These are phyloP conservation scores for Liparis tanakae DNA, from an alignment of 2,797 vertebrate species.

Conservation along the genomic window DNA sequence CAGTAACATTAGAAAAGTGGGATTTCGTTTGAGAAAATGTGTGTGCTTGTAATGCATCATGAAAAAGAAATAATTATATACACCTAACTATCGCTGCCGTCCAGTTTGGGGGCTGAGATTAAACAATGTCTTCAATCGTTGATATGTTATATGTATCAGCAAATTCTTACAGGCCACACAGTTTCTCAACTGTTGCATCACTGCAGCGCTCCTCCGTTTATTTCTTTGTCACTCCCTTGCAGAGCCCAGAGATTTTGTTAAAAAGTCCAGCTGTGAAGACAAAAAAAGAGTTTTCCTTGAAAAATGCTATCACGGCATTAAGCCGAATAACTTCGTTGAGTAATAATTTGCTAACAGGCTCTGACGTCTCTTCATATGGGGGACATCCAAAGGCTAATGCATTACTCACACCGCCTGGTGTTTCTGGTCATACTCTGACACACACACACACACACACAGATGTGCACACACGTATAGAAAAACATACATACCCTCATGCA, in stretches of 20 bases:
- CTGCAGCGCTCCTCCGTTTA: constrained; percentile 30
- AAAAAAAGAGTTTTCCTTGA: constrained; percentile 78
- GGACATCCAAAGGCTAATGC: constrained; percentile 66
- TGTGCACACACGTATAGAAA: background rate
- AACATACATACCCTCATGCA: constrained; percentile 10
- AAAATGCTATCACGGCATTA: constrained; percentile 73
- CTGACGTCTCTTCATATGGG: constrained; percentile 71
- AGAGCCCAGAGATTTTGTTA: constrained; percentile 60
- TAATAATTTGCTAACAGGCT: constrained; percentile 80
- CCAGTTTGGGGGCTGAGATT: constrained; percentile 2
- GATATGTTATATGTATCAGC: constrained; percentile 26
- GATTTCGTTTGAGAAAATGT: background rate
- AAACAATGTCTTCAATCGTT: constrained; percentile 2
- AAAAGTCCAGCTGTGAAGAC: constrained; percentile 78
- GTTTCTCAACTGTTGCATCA: constrained; percentile 61
- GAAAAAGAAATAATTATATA: background rate
- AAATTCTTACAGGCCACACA: constrained; percentile 29
- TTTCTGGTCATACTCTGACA: constrained; percentile 52
- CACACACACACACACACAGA: constrained; percentile 11
- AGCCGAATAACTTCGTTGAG: constrained; percentile 73
- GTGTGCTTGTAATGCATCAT: background rate
- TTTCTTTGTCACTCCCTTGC: constrained; percentile 53
- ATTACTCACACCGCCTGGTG: constrained; percentile 66
- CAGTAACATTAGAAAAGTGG: constrained; percentile 20
- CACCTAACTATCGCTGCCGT: background rate